Conservation (phyloP, 2,888 invertebrate species). For the Panzeria rudis region DNA sequence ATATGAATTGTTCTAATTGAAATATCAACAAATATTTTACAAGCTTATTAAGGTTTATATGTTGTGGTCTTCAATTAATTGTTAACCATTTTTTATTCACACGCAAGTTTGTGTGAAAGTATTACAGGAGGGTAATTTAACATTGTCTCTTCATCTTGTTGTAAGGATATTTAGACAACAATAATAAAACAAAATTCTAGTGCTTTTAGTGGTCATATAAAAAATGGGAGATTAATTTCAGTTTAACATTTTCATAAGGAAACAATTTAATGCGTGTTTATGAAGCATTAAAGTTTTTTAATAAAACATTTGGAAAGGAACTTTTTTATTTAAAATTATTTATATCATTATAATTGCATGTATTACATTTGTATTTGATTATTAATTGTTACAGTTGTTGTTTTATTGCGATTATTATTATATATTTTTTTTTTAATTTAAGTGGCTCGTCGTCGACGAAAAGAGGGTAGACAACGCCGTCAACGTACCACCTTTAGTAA, state of each 20-base stretch:
- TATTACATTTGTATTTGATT: slow-evolving; percentile 30
- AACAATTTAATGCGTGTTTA: slow-evolving; percentile 70
- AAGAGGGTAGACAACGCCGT: slow-evolving; percentile 93
- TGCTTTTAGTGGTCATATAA: slow-evolving; percentile 62
- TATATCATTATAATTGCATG: slow-evolving; percentile 45
- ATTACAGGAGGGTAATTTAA: slow-evolving; percentile 31
- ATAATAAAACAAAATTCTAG: slow-evolving; percentile 32
- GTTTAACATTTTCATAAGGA: slow-evolving; percentile 77
- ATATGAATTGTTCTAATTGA: slow-evolving; percentile 44
- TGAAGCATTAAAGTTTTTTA: slow-evolving; percentile 48
- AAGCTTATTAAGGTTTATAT: slow-evolving; percentile 45
- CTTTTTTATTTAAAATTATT: slow-evolving; percentile 33
- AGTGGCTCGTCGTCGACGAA: slow-evolving; percentile 94
- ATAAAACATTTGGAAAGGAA: slow-evolving; percentile 4
- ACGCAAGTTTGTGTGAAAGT: slow-evolving; percentile 59
- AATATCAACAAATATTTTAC: slow-evolving; percentile 52
- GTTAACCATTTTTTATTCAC: slow-evolving; percentile 68
- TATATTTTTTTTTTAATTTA: slow-evolving; percentile 57
- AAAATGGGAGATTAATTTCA: slow-evolving; percentile 78
- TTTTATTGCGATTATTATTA: not conserved
- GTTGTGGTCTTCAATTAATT: slow-evolving; percentile 64
- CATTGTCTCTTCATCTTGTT: slow-evolving; percentile 5
- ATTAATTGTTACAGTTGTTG: slow-evolving; percentile 52
- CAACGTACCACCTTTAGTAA: slow-evolving; percentile 97
- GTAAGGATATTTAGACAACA: slow-evolving; percentile 50